Evolutionary conservation across 1,140 invertebrate species (phyloP).

Genomic region (Penaeus indicus): DNA sequence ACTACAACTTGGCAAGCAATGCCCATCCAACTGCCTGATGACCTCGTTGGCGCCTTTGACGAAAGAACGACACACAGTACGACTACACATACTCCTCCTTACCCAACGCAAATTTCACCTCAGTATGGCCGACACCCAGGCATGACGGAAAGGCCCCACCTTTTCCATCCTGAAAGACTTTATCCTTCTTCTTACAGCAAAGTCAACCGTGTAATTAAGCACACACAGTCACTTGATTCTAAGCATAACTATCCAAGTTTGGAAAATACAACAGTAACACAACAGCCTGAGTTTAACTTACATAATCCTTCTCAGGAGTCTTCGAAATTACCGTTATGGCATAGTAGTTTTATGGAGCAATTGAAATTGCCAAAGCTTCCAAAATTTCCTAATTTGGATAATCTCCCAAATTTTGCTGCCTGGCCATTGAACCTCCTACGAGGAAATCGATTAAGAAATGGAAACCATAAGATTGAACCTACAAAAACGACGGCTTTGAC

Average conservation of each 20-base stretch:
- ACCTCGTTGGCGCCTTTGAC: conserved; percentile 30
- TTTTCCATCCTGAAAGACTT: conserved; percentile 37
- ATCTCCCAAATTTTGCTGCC: too few relatives aligned
- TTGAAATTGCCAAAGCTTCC: background rate
- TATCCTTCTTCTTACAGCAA: background rate
- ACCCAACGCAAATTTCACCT: conserved; percentile 24
- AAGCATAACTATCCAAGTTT: too few relatives aligned
- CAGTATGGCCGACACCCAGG: conserved; percentile 45
- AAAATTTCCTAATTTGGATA: background rate
- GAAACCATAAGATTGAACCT: too few relatives aligned
- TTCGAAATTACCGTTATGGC: background rate
- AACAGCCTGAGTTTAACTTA: too few relatives aligned
- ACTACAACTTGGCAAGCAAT: conserved; percentile 35
- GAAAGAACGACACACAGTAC: background rate
- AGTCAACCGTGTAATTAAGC: too few relatives aligned
- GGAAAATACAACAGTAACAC: too few relatives aligned
- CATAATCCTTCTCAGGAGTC: background rate
- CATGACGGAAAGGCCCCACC: conserved; percentile 27
- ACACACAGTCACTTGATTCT: too few relatives aligned
- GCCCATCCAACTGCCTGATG: conserved; percentile 51
- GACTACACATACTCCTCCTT: background rate
- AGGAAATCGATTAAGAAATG: too few relatives aligned
- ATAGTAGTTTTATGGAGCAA: background rate
- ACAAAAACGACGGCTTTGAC: too few relatives aligned
- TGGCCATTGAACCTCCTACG: too few relatives aligned